These are phyloP conservation scores for Reinhardtius hippoglossoides DNA, from an alignment of 2,113 vertebrate genomes.

Conservation along the genomic window DNA sequence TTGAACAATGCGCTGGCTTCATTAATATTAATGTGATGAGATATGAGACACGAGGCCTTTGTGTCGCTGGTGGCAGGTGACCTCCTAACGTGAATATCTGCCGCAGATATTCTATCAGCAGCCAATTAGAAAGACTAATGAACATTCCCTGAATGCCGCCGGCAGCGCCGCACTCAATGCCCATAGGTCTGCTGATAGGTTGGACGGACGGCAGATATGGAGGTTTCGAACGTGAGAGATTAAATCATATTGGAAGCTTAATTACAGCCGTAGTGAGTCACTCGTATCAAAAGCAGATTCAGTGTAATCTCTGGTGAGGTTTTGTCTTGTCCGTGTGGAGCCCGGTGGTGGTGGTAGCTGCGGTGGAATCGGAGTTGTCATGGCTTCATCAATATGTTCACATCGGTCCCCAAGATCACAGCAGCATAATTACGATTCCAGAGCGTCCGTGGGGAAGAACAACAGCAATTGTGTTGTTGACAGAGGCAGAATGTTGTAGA, in stretches of 20 bases:
- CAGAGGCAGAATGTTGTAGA: conserved; percentile 12
- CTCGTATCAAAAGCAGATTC: conserved; percentile 32
- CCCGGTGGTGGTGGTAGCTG: conserved; percentile 24
- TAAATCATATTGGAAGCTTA: conserved; percentile 58
- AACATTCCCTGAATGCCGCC: conserved; percentile 40
- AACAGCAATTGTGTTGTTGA: conserved; percentile 48
- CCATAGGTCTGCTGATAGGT: conserved; percentile 15
- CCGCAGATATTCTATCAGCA: conserved; percentile 39
- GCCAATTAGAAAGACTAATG: conserved; percentile 64
- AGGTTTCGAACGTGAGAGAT: conserved; percentile 48
- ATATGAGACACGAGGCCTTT: conserved; percentile 14
- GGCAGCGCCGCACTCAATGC: background rate
- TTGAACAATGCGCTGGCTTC: conserved; percentile 11
- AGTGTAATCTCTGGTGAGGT: conserved; percentile 30
- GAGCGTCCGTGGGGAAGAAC: conserved; percentile 27
- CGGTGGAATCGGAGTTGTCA: conserved; percentile 45
- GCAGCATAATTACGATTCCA: conserved; percentile 52
- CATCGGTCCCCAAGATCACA: conserved; percentile 35
- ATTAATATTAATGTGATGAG: conserved; percentile 42
- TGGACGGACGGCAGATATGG: background rate
- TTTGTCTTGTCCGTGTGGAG: conserved; percentile 37
- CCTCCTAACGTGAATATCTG: conserved; percentile 31
- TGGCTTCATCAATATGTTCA: conserved; percentile 59
- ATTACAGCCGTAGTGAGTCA: conserved; percentile 45
- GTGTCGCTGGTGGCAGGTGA: conserved; percentile 39